Evolutionary conservation across 2,113 vertebrate genomes (phyloP), one percentile per base, ranked within the genome.

Genomic region (Saccopteryx leptura): DNA sequence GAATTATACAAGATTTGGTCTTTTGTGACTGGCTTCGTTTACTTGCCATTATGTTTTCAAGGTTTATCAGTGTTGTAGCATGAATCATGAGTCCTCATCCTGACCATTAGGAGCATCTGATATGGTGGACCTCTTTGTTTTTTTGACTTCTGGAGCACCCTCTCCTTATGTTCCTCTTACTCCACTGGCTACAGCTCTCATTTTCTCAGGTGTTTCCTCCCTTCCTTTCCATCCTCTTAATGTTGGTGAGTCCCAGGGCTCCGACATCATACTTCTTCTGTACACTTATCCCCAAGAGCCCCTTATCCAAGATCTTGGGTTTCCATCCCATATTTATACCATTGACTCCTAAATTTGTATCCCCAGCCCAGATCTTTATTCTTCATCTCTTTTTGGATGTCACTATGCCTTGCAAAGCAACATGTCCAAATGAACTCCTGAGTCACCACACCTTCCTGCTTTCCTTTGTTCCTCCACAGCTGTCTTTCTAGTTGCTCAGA

Each of bases 341-440:
- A 88, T 28, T 18, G 28, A 33, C 58, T 90, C 52, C 84, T 86
- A 68, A 81, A 52, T 78, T 33, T 88, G n/a, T 63, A 54, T 61
- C 31, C 13, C 65, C 28, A 54, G 26, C 26, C 50, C 52, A 23
- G 60, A 48, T 28, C 52, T 78, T 66, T 39, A 52, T 60, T 92
- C 39, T 81, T 76, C 46, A 12, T 87, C 46, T 78, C 14, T 46
- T 86, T 52, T 92, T 46, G 56, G 65, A 71, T 80, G 15, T 79
- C 52, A 58, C 54, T 7, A 58, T 39, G 63, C 23, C 26, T 21
- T 71, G 66, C 66, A 93, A 65, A 84, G 39, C 78, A 81, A 17
- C 28, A 31, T 56, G 50, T 63, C 78, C 78, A 63, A 68, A 58
- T 17, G 88, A 89, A 54, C 13, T 74, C 17, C 69, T 17, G 33